A percentile compares a stretch with the other conserved stretches of the same genome.
Conservation (phyloP, 2,888 invertebrate genomes). For the Reticulitermes lucifugus region DNA sequence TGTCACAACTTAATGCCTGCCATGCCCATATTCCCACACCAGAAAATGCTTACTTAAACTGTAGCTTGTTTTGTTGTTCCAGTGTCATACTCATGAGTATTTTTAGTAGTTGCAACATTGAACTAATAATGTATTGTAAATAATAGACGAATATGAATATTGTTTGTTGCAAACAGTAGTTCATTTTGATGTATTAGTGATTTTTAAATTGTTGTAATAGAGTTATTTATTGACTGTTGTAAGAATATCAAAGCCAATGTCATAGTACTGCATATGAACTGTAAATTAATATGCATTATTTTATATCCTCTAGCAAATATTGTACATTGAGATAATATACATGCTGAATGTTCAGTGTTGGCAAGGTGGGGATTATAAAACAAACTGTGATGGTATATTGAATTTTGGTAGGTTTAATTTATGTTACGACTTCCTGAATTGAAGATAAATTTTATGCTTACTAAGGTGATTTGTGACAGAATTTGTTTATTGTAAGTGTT, state of each 20-base stretch:
- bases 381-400: no score
- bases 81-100: background rate
- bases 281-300: background rate
- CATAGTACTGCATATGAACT: background rate
- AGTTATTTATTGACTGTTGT: no score
- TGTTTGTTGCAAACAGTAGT: background rate
- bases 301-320: no score
- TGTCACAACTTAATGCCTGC: background rate
- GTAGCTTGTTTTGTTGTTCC: background rate
- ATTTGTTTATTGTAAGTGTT: no score
- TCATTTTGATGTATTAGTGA: no score
- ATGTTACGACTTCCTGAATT: background rate
- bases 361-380: no score
- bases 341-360: no score
- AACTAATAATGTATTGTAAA: background rate
- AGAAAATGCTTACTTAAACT: background rate
- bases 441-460: background rate
- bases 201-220: no score
- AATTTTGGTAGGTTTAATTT: no score
- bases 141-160: background rate
- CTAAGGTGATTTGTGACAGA: background rate
- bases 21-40: background rate
- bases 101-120: background rate
- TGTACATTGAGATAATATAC: background rate
- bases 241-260: background rate